A percentile compares a stretch with the other conserved stretches of the same genome.
phyloP scores from a whole-genome alignment of 2,797 vertebrate genomes.

The Forpus xanthops region DNA sequence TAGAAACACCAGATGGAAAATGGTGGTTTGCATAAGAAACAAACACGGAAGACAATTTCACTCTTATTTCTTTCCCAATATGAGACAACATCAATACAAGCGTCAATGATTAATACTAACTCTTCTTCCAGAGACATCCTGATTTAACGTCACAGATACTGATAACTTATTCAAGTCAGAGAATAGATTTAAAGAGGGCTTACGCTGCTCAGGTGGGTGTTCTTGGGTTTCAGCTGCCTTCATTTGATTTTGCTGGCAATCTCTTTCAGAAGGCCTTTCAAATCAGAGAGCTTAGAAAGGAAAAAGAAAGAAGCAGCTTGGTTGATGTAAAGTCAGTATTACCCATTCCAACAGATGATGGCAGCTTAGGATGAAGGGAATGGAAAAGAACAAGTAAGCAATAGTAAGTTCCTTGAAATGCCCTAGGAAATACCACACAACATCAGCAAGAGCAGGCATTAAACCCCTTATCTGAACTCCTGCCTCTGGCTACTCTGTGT shows the following conservation, averaged over 20 bases:
- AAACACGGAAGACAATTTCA: not conserved
- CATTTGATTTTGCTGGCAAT: conserved; percentile 70
- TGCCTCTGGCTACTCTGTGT: not conserved
- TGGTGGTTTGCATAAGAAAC: not conserved
- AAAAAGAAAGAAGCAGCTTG: not conserved
- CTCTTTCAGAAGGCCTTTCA: conserved; percentile 79
- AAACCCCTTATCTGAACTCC: not conserved
- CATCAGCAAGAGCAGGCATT: not conserved
- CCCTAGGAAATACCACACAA: not conserved
- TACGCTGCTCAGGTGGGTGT: not conserved
- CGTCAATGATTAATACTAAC: not conserved
- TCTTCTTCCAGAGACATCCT: not conserved
- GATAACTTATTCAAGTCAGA: not conserved
- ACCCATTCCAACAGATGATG: not conserved
- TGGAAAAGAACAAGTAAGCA: not conserved
- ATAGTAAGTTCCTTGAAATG: not conserved
- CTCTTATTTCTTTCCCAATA: not conserved
- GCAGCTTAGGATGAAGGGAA: not conserved
- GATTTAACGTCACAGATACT: not conserved
- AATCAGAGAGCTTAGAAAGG: conserved; percentile 69
- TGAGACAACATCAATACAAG: not conserved
- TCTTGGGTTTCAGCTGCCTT: not conserved
- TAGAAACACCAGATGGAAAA: not conserved
- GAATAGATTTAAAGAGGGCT: not conserved
- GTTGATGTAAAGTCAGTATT: not conserved